Base-by-base conservation (phyloP, 1,140 invertebrate species). In the Periplaneta americana region DNA sequence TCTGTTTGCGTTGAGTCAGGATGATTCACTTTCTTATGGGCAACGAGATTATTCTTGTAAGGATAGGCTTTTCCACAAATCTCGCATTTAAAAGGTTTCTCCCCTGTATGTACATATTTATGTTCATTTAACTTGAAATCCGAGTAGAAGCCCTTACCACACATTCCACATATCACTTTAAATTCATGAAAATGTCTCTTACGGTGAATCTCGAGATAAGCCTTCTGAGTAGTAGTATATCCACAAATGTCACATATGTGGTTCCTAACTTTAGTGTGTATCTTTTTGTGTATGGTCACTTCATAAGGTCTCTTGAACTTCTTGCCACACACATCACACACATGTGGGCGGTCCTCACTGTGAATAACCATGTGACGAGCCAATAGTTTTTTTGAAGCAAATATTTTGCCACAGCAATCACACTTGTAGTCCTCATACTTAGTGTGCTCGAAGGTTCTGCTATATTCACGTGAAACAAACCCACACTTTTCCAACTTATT, bases 1-100 rank as follows among this genome's bases (percentile, higher is more conserved):
- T 88, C 88, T 76, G 88, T 88, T 75, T 90, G 88, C n/a, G n/a
- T n/a, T 0, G 89, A 89, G 8, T 88, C 86, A 17, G 87, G 89
- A 35, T 85, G 80, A 34, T 87, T 86, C 33, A 79, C 81, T 66
- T 83, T 84, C 74, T 82, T 78, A 79, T 90, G 90, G 22, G 88
- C 88, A 76, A 87, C 85, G 76, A 88, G 88, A 79, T 86, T 87
- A 78, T 85, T 85, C 4, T 86, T 85, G 2, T 86, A 85, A 36
- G 87, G 87, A 80, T 89, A 91, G 2, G 86, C 85, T 10, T 88
- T 87, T 15, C 93, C 93, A 87, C 95, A 96, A 0, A 91, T 87
- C 83, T 96, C 94, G 87, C 95, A 96, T 22, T 90, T 90, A 85
- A 95, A 94, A 0, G 93, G 93, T 85, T 94, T 95, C 85, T 95